Conservation (phyloP, 1,140 invertebrate species). For the Brevipalpus yothersi region DNA sequence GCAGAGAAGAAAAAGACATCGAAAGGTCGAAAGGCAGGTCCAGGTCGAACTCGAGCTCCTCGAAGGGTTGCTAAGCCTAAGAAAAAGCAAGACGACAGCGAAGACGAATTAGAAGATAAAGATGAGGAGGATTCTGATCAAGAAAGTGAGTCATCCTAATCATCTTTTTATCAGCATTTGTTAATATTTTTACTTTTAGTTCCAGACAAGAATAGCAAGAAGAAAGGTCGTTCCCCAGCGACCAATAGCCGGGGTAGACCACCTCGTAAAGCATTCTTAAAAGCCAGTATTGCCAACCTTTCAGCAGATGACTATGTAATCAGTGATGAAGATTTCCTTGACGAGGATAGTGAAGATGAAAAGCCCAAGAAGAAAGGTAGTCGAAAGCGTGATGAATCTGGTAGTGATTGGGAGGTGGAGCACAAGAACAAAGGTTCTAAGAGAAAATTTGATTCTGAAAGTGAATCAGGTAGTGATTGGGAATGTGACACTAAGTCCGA, state of each 20-base stretch:
- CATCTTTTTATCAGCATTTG: neutral
- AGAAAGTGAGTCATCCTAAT: conserved; percentile 5
- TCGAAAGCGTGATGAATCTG: conserved; percentile 9
- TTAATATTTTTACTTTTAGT: neutral
- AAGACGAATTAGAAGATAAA: conserved; percentile 2
- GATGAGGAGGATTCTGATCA: conserved; percentile 9
- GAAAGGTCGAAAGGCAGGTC: conserved; percentile 1
- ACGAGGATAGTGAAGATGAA: conserved; percentile 7
- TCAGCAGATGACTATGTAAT: conserved; percentile 6
- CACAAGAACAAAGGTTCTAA: conserved; percentile 6
- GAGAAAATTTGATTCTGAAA: conserved; percentile 6
- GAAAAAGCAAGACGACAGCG: conserved; percentile 6
- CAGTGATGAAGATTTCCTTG: conserved; percentile 5
- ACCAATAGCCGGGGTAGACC: neutral
- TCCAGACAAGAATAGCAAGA: neutral
- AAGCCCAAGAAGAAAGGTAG: conserved; percentile 2
- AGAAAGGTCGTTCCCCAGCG: neutral
- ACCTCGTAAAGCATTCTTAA: neutral
- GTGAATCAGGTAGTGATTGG: conserved; percentile 13
- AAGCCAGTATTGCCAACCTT: neutral
- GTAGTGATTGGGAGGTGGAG: conserved; percentile 13
- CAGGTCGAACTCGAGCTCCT: neutral
- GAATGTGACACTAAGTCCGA: neutral
- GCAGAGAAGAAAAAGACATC: neutral
- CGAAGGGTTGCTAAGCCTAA: neutral